Base-by-base conservation (phyloP, 2,797 vertebrate genomes). In the Sciurus vulgaris region DNA sequence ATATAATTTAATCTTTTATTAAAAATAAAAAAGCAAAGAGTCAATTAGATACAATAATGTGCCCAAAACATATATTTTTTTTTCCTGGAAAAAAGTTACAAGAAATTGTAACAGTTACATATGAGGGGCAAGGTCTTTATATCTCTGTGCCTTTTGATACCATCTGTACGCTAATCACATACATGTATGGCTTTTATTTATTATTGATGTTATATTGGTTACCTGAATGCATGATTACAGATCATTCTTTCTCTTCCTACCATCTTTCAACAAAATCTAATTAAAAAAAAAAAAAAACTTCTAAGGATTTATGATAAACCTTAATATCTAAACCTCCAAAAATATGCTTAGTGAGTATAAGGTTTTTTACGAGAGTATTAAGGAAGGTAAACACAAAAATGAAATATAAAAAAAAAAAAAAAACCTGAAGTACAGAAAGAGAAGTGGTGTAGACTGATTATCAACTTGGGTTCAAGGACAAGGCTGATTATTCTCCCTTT, bases 181-280 rank as follows among this genome's bases (percentile, higher is more conserved):
- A 86, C 8, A 73, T 15, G 2, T 2, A 77, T 17, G 81, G 22
- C n/a, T 89, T 95, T 94, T 77, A 59, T 49, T 92, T 86, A 76
- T 67, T 81, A 92, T 95, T 76, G 89, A 24, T 61, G 17, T 65
- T 56, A 91, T 70, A 15, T 49, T 61, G 26, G 63, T 74, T 72
- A 67, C 24, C 17, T 63, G 47, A 47, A 47, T 70, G 9, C 63
- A 86, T 85, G 77, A 82, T 49, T 76, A 61, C 9, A 3, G 28
- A 10, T 17, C 77, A 54, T 44, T 72, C 26, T 94, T 35, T 86
- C 51, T 59, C 4, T 74, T 84, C 44, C 78, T 18, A 24, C 5
- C 51, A 26, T 77, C 90, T 47, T 77, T 38, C 24, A 92, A 54
- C 9, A 78, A 86, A 93, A 93, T 84, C 47, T 87, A 87, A 86